Evolutionary conservation across 2,797 vertebrate genomes (phyloP), one percentile per base, ranked within the genome.

Genomic region (Alcedo quadribrachys): DNA sequence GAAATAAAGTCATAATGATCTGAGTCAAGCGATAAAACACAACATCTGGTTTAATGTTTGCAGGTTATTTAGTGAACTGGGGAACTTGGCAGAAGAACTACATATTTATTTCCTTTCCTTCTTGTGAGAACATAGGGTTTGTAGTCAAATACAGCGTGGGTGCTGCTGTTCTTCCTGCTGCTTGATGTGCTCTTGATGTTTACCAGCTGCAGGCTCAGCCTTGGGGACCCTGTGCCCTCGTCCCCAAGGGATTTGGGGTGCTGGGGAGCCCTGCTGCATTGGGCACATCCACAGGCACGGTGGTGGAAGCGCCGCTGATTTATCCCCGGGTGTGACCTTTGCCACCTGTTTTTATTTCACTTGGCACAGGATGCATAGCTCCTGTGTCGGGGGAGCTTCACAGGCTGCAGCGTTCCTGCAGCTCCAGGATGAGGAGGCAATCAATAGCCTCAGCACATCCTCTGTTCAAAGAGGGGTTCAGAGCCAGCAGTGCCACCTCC

Each of bases 271-370:
- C 91, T 55, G 89, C 91, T 69, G 25, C 30, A 30, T 71, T 40
- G 45, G 87, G 48, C 69, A 48, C 12, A 66, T 53, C 90, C 43
- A 1, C 21, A 51, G 77, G 42, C 71, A 75, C 79, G 6, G 81
- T 37, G 82, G 91, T 70, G 91, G 89, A 68, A 43, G 37, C 58
- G 24, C 90, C 10, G 2, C 68, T 88, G 97, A 94, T 97, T 96
- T 95, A 96, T 97, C 94, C 82, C 89, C 66, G 9, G 37, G 58
- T 73, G 79, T 92, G 61, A 32, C 85, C 96, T 89, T 83, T 94
- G 96, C 97, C 97, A 92, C 97, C 97, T 97, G 97, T 94, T 97
- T 96, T 92, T 65, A 77, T 95, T 65, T 40, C 91, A 89, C 96
- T 93, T 87, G 84, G 97, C 96, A 95, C 74, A 87, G 94, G 96